Evolutionary conservation across 1,140 invertebrate species (phyloP).

Genomic region (Heliconius hewitsoni): DNA sequence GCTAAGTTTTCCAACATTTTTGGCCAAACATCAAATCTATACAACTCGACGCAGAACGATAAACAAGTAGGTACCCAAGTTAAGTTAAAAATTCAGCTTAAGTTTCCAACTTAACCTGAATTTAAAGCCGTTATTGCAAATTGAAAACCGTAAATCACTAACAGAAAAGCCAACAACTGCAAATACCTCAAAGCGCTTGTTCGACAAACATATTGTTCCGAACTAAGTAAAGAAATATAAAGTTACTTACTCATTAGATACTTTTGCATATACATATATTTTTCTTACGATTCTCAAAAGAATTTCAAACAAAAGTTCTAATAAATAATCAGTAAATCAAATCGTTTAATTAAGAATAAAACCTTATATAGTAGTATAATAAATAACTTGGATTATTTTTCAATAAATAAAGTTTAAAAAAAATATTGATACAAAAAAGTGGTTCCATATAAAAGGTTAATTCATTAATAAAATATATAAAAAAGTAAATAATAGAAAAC

Average conservation of each 20-base stretch:
- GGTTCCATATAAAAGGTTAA: too few species aligned
- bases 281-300: too few species aligned
- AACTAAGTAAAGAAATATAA: conserved; percentile 40
- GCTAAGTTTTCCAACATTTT: conserved; percentile 12
- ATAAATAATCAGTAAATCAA: too few species aligned
- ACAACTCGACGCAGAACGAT: not conserved
- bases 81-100: conserved; percentile 3
- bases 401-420: too few species aligned
- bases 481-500: conserved; percentile 3
- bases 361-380: too few species aligned
- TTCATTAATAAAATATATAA: not conserved
- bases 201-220: conserved; percentile 46
- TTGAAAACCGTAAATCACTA: conserved; percentile 32
- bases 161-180: conserved; percentile 28
- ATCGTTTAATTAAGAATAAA: too few species aligned
- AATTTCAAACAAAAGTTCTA: too few species aligned
- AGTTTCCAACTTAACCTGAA: conserved; percentile 18
- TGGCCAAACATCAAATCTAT: conserved; percentile 9
- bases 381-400: too few species aligned
- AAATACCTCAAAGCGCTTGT: conserved; percentile 43
- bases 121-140: conserved; percentile 31
- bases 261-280: too few species aligned
- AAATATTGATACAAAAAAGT: too few species aligned
- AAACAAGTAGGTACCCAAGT: not conserved
- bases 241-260: conserved; percentile 16